phyloP scores from a whole-genome alignment of 2,888 invertebrate genomes.

The Epinotia nisella region DNA sequence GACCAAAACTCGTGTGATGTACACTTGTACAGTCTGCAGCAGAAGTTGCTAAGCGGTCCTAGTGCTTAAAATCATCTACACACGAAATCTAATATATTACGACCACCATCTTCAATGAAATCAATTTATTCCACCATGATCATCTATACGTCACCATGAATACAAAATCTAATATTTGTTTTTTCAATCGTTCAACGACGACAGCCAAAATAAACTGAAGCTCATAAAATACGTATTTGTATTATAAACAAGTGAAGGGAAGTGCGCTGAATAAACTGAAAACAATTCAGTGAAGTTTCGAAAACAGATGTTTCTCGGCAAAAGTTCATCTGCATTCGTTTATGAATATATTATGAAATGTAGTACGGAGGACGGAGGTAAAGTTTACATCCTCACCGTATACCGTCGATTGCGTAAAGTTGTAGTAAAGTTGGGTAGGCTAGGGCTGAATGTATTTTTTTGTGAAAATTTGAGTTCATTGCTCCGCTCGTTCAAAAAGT shows the following conservation, averaged over 20 bases:
- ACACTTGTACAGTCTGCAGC: no score
- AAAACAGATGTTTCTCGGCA: conserved; percentile 24
- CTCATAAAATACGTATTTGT: conserved; percentile 32
- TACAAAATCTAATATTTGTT: not conserved
- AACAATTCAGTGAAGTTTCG: conserved; percentile 13
- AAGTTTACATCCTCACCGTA: not conserved
- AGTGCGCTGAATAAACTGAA: conserved; percentile 28
- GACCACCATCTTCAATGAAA: no score
- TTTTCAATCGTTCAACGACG: not conserved
- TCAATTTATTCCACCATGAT: no score
- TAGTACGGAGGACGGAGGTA: not conserved
- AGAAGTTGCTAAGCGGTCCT: no score
- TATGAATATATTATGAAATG: conserved; percentile 24
- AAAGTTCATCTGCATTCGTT: conserved; percentile 40
- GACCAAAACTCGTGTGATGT: no score
- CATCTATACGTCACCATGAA: not conserved
- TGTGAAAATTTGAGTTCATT: no score
- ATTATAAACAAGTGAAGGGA: conserved; percentile 3
- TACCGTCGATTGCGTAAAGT: no score
- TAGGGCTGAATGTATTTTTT: no score
- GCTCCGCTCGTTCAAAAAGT: no score
- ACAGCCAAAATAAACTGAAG: conserved; percentile 10
- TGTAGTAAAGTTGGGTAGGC: no score
- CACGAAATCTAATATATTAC: no score
- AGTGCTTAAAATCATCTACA: no score